phyloP scores from a whole-genome alignment of 2,888 invertebrate genomes.

The Taphrorychus bicolor region DNA sequence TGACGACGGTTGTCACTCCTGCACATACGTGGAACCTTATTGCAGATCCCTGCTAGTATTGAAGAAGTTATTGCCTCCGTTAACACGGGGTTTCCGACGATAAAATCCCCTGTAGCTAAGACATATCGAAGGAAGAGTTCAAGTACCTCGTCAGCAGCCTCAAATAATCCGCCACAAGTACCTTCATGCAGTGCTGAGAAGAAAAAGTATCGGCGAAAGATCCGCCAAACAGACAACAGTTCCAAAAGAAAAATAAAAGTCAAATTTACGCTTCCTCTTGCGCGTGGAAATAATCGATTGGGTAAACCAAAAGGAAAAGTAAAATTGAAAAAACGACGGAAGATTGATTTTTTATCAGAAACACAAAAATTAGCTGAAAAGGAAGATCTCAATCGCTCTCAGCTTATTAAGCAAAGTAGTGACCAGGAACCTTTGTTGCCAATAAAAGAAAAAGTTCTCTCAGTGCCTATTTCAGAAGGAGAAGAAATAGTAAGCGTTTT shows the following conservation, averaged over 20 bases:
- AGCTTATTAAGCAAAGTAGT: too few species aligned
- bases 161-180: background rate
- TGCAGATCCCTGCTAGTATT: conserved; percentile 64
- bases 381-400: too few species aligned
- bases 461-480: conserved; percentile 66
- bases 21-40: too few species aligned
- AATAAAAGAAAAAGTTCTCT: conserved; percentile 63
- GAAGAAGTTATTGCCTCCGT: conserved; percentile 65
- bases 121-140: conserved; percentile 53
- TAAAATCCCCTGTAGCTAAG: conserved; percentile 47
- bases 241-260: background rate
- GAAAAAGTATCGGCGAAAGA: background rate
- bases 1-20: too few species aligned
- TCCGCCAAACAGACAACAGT: background rate
- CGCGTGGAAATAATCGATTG: background rate
- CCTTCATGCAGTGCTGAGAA: background rate
- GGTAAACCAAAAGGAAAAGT: conserved; percentile 1
- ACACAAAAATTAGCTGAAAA: background rate
- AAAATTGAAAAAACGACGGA: background rate
- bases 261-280: too few species aligned
- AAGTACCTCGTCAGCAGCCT: conserved; percentile 16
- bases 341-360: background rate
- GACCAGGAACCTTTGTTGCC: background rate
- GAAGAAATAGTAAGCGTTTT: conserved; percentile 59
- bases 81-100: conserved; percentile 63